phyloP scores from a whole-genome alignment of 2,113 vertebrate genomes.

The Equus quagga region DNA sequence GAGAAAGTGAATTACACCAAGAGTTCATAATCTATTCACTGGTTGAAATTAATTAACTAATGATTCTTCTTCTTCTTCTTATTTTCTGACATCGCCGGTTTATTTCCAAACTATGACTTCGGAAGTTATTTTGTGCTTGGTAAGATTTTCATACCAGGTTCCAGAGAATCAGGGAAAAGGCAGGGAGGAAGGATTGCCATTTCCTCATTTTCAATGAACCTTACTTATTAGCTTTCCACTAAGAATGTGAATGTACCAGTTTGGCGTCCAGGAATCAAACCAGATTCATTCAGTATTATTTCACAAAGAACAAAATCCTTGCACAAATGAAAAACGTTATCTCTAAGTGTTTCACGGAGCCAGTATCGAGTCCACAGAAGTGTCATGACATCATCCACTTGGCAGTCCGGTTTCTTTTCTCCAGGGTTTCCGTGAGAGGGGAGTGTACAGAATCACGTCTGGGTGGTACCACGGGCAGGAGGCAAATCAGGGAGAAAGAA shows the following conservation, averaged over 20 bases:
- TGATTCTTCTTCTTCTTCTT: background rate
- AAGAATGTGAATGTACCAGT: background rate
- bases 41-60: background rate
- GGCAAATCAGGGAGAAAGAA: slow-evolving; percentile 31
- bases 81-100: background rate
- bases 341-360: background rate
- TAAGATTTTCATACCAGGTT: slow-evolving; percentile 21
- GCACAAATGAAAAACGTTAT: background rate
- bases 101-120: background rate
- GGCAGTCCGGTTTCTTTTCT: background rate
- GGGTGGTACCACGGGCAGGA: slow-evolving; percentile 61
- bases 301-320: slow-evolving; percentile 54
- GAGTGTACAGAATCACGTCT: background rate
- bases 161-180: background rate
- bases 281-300: background rate
- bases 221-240: background rate
- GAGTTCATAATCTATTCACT: background rate
- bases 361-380: slow-evolving; percentile 29
- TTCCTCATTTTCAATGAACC: background rate
- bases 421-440: background rate
- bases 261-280: background rate
- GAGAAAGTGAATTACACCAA: background rate
- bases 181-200: background rate
- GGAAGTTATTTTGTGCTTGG: background rate
- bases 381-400: background rate